phyloP scores from a whole-genome alignment of 2,888 invertebrate genomes.

The Mamestra brassicae region DNA sequence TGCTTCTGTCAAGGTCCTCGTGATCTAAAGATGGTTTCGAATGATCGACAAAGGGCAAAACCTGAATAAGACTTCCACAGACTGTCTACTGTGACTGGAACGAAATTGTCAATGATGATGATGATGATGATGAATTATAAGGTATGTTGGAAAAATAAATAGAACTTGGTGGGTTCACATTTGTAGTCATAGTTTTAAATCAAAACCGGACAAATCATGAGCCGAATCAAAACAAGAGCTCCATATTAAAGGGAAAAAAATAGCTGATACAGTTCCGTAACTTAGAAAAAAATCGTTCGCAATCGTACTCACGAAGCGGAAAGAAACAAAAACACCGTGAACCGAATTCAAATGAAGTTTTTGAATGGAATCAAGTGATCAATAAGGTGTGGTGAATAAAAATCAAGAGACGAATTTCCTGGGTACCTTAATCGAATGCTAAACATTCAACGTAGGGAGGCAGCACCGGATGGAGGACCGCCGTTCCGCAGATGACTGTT shows the following conservation, averaged over 20 bases:
- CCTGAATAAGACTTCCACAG: not conserved
- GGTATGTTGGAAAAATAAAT: too few species aligned
- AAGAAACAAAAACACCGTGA: conserved; percentile 62
- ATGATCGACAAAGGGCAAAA: not conserved
- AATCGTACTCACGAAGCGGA: conserved; percentile 55
- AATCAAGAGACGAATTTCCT: conserved; percentile 63
- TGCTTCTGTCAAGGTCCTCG: not conserved
- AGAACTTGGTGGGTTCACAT: too few species aligned
- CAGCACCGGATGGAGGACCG: conserved; percentile 52
- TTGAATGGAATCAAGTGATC: conserved; percentile 52
- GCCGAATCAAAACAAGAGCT: conserved; percentile 18
- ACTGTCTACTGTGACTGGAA: not conserved
- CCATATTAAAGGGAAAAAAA: conserved; percentile 20
- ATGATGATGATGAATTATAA: not conserved
- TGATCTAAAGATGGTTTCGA: not conserved
- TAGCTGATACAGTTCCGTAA: conserved; percentile 38
- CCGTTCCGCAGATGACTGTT: conserved; percentile 44
- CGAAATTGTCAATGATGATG: not conserved
- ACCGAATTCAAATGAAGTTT: conserved; percentile 63
- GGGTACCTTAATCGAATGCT: conserved; percentile 64
- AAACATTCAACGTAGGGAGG: conserved; percentile 63
- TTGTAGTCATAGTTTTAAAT: not conserved
- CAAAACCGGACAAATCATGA: not conserved
- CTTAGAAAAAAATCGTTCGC: conserved; percentile 33
- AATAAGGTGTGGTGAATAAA: conserved; percentile 64